Evolutionary conservation across 2,113 vertebrate species (phyloP).

Genomic region (Mobula hypostoma): DNA sequence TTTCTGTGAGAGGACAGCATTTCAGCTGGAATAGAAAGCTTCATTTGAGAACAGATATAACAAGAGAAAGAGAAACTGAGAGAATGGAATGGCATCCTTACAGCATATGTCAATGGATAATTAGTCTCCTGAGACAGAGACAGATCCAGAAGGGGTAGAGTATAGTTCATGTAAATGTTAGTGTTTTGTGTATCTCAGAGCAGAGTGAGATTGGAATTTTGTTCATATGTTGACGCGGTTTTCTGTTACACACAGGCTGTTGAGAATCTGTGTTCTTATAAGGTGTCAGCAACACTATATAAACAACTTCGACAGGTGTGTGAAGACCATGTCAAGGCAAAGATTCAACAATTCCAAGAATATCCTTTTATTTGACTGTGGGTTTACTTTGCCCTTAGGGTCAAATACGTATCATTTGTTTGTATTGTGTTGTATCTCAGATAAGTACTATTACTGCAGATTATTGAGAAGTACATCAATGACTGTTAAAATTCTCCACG

Average conservation of each 20-base stretch:
- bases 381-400: not conserved
- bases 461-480: not conserved
- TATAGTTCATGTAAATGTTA: not conserved
- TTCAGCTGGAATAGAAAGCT: too few species aligned
- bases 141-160: too few species aligned
- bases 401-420: not conserved
- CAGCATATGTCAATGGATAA: too few species aligned
- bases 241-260: constrained; percentile 57
- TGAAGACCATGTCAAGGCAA: constrained; percentile 66
- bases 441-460: not conserved
- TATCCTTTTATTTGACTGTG: constrained; percentile 60
- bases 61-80: too few species aligned
- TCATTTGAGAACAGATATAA: too few species aligned
- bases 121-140: too few species aligned
- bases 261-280: constrained; percentile 73
- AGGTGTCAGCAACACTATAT: constrained; percentile 65
- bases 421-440: not conserved
- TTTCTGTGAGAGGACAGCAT: too few species aligned
- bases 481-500: not conserved
- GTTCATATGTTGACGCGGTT: not conserved
- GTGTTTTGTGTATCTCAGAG: not conserved
- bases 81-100: too few species aligned
- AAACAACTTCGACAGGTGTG: constrained; percentile 68
- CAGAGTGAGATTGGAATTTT: not conserved
- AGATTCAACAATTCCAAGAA: constrained; percentile 65